These are phyloP conservation scores for Trichacis sp. DNA, from an alignment of 2,888 invertebrate species.

Conservation along the genomic window DNA sequence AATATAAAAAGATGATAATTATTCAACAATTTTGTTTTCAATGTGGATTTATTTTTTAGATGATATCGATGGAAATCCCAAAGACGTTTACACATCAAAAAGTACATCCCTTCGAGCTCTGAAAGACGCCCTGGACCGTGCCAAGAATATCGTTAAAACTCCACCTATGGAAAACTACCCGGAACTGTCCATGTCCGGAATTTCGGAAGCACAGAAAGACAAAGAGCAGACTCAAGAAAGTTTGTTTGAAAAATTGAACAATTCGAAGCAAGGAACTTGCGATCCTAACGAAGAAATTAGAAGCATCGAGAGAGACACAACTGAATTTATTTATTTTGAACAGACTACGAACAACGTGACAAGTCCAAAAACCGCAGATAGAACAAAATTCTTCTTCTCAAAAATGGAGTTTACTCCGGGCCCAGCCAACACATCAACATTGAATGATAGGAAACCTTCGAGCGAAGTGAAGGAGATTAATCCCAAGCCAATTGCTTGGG, in stretches of 20 bases:
- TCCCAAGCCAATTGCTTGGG: not conserved
- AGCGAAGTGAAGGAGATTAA: not conserved
- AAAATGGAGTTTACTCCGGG: not conserved
- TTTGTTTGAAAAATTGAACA: conserved; percentile 47
- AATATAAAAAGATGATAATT: no score
- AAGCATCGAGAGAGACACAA: conserved; percentile 45
- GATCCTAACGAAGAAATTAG: conserved; percentile 41
- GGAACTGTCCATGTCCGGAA: not conserved
- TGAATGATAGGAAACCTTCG: not conserved
- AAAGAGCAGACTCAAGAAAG: conserved; percentile 30
- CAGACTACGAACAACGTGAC: not conserved
- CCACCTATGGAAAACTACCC: no score
- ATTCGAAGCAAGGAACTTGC: conserved; percentile 29
- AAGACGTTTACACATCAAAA: not conserved
- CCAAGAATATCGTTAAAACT: conserved; percentile 58
- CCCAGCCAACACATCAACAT: no score
- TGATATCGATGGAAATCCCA: no score
- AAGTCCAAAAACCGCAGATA: not conserved
- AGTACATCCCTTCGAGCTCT: conserved; percentile 47
- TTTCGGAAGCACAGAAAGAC: not conserved
- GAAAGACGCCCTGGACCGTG: conserved; percentile 57
- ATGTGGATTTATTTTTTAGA: no score
- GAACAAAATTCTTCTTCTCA: not conserved
- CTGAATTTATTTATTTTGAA: not conserved
- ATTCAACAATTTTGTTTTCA: no score